Evolutionary conservation across 2,888 invertebrate genomes (phyloP).

Genomic region (Griposia aprilina): DNA sequence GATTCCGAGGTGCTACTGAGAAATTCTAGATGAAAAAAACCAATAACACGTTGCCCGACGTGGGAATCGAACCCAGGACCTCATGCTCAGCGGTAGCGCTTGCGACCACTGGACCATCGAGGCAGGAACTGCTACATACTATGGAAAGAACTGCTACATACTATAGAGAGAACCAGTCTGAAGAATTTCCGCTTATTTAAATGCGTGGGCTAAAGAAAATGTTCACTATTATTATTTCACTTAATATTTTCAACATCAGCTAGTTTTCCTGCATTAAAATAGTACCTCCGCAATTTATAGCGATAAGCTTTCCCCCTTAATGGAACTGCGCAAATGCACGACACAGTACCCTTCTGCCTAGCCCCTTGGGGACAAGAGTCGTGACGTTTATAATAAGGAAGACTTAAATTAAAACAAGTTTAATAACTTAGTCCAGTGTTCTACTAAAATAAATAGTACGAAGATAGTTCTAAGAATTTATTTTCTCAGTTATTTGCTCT

Average conservation of each 20-base stretch:
- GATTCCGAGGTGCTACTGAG: too few relatives aligned
- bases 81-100: too few relatives aligned
- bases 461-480: conserved; percentile 41
- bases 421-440: conserved; percentile 22
- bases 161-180: neutral
- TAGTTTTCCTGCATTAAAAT: neutral
- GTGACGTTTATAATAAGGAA: conserved; percentile 25
- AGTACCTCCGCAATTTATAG: conserved; percentile 14
- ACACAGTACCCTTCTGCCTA: conserved; percentile 24
- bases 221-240: neutral
- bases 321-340: conserved; percentile 38
- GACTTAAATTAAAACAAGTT: conserved; percentile 38
- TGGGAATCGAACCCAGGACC: too few relatives aligned
- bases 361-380: conserved; percentile 16
- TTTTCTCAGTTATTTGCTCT: conserved; percentile 45
- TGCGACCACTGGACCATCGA: too few relatives aligned
- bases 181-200: neutral
- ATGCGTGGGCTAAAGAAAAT: neutral
- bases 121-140: neutral
- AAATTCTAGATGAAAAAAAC: too few relatives aligned
- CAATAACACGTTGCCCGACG: too few relatives aligned
- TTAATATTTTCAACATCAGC: neutral
- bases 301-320: conserved; percentile 19
- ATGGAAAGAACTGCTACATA: too few relatives aligned
- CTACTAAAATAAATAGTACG: conserved; percentile 28